Evolutionary conservation across 2,113 vertebrate genomes (phyloP).

Genomic region (Ariopsis seemanni): DNA sequence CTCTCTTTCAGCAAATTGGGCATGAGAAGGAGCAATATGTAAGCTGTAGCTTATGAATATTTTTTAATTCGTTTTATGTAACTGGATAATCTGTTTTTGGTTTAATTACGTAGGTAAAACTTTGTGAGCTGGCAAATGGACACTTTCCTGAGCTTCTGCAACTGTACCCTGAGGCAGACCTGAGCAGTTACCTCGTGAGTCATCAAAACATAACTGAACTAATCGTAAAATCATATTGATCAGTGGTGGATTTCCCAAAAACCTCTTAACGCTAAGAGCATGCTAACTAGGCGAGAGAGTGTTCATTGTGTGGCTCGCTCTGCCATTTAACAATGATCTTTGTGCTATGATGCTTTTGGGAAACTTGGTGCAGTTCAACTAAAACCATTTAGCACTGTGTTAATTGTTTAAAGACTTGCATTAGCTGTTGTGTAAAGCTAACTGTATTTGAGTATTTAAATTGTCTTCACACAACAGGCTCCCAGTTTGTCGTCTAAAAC

Average conservation of each 20-base stretch:
- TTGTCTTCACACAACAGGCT: neutral
- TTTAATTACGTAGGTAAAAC: conserved; percentile 66
- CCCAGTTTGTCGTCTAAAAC: neutral
- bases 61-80: neutral
- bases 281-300: no score
- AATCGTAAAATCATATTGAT: neutral
- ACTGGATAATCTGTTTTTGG: neutral
- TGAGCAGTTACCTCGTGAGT: conserved; percentile 76
- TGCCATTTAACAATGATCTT: no score
- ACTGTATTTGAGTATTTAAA: neutral
- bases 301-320: no score
- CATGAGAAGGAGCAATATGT: conserved; percentile 79
- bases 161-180: conserved; percentile 75
- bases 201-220: neutral
- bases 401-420: neutral
- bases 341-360: no score
- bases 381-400: neutral
- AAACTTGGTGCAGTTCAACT: neutral
- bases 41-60: conserved; percentile 56
- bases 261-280: no score
- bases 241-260: no score
- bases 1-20: conserved; percentile 73
- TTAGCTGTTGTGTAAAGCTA: neutral
- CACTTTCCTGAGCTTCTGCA: conserved; percentile 79
- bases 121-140: conserved; percentile 69